Conservation (phyloP, 2,797 vertebrate genomes). For the Podargus strigoides region DNA sequence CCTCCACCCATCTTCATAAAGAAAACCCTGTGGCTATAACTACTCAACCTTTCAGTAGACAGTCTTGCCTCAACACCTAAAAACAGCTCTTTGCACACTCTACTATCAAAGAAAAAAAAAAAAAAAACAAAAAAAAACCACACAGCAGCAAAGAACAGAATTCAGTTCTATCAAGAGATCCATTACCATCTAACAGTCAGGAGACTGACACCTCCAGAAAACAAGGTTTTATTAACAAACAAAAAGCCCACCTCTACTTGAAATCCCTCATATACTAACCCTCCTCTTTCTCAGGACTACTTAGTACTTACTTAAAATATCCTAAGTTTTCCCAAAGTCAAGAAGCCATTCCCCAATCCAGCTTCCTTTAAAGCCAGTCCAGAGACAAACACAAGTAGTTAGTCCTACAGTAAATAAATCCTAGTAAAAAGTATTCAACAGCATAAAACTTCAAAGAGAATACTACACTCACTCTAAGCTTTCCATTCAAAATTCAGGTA, state of each 20-base stretch:
- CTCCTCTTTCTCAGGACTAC: background rate
- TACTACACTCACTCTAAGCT: background rate
- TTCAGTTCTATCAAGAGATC: fast-evolving
- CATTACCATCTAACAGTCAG: background rate
- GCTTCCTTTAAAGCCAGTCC: background rate
- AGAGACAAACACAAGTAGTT: fast-evolving
- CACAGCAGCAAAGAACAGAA: background rate
- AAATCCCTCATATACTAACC: too few species aligned
- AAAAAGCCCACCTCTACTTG: background rate
- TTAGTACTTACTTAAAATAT: background rate
- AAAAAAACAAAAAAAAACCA: too few species aligned
- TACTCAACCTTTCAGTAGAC: background rate
- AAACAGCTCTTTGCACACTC: fast-evolving
- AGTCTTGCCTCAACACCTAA: too few species aligned
- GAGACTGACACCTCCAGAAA: fast-evolving
- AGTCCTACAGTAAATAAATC: background rate
- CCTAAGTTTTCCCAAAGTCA: background rate
- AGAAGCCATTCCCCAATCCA: background rate
- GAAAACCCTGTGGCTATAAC: background rate
- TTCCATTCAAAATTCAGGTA: background rate
- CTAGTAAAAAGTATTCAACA: background rate
- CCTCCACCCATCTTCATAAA: background rate
- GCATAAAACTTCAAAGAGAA: background rate
- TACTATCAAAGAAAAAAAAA: background rate
- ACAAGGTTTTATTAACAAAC: too few species aligned